Evolutionary conservation across 2,888 invertebrate genomes (phyloP).

Genomic region (Sesia apiformis): DNA sequence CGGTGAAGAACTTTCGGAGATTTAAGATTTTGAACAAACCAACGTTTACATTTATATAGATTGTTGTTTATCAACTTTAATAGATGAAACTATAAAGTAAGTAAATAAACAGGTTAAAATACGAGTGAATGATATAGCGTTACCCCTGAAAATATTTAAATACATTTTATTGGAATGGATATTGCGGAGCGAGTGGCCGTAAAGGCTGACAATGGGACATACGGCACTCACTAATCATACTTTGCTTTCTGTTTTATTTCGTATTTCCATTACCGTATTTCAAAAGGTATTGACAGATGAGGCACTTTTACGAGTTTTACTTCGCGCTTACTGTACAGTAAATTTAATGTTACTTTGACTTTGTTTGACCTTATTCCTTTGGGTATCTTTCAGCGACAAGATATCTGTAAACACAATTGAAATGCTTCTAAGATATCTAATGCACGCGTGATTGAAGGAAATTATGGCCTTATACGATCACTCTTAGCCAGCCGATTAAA

Average conservation of each 20-base stretch:
- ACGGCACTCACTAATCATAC: slow-evolving; percentile 71
- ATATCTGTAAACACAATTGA: no score
- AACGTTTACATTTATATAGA: no score
- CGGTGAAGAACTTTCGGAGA: no score
- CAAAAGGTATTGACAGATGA: slow-evolving; percentile 73
- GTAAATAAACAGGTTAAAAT: no score
- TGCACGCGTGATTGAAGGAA: no score
- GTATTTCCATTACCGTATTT: slow-evolving; percentile 74
- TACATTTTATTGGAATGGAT: slow-evolving; percentile 9
- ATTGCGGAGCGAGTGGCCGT: slow-evolving; percentile 26
- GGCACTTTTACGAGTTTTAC: slow-evolving; percentile 70
- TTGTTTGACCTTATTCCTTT: slow-evolving; percentile 21
- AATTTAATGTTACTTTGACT: slow-evolving; percentile 56
- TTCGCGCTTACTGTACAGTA: slow-evolving; percentile 44
- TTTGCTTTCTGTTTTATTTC: slow-evolving; percentile 74
- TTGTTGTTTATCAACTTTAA: no score
- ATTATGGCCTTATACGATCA: no score
- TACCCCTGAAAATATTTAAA: slow-evolving; percentile 3
- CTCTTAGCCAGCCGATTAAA: no score
- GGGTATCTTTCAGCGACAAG: no score
- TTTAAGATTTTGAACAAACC: no score
- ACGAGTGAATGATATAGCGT: background rate
- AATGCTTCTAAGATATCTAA: no score
- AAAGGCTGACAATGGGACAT: slow-evolving; percentile 64
- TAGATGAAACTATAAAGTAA: no score